Conservation (phyloP, 35 echinoderm and acorn worm species). For the Ptychodera flava region DNA sequence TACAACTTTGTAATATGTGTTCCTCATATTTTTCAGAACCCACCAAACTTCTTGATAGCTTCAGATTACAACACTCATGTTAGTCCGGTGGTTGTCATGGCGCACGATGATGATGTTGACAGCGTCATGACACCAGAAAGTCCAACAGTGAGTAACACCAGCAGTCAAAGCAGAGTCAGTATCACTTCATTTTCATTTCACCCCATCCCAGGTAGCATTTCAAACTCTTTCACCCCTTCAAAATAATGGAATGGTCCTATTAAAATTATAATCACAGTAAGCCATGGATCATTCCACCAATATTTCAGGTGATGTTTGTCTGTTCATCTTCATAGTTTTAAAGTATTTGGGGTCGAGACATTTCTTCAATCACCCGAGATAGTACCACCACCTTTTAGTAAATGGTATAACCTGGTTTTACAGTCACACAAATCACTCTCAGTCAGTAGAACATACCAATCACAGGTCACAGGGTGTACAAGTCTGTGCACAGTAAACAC, state of each 20-base stretch:
- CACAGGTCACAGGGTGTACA: no score
- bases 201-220: conserved; percentile 48
- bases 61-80: conserved; percentile 61
- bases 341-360: no score
- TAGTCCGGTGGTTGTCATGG: conserved; percentile 60
- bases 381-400: no score
- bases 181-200: conserved; percentile 18
- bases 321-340: no score
- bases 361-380: no score
- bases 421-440: no score
- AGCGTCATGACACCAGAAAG: conserved; percentile 40
- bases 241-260: conserved; percentile 23
- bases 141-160: conserved; percentile 45
- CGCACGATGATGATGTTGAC: conserved; percentile 37
- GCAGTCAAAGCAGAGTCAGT: background rate
- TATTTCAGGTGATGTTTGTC: no score
- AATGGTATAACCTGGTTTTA: no score
- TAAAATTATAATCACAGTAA: conserved; percentile 22
- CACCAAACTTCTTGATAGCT: conserved; percentile 92
- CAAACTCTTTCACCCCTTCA: background rate
- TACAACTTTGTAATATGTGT: no score
- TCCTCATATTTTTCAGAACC: conserved; percentile 67
- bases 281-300: no score
- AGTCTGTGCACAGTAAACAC: no score
- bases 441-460: no score